Percentiles rank a stretch among this genome's conserved stretches.
These are phyloP conservation scores for Platycercus adscitus DNA, from an alignment of 2,113 vertebrate genomes.

Conservation along the genomic window DNA sequence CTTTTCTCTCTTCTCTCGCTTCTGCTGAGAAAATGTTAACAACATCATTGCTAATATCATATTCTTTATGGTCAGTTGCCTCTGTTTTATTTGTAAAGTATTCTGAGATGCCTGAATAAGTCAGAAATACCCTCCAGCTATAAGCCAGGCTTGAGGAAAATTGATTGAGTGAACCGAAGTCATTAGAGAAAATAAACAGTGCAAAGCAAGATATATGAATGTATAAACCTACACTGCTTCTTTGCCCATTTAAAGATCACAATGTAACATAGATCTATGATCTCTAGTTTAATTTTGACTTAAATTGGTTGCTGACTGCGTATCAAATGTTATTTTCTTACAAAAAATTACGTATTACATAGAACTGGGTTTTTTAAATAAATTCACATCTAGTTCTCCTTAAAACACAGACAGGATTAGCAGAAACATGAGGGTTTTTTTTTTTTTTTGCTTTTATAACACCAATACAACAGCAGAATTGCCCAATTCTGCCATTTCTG, in stretches of 20 bases:
- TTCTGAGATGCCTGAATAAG: not conserved
- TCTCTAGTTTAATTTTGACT: not conserved
- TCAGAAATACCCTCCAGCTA: constrained; percentile 16
- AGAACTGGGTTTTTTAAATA: not conserved
- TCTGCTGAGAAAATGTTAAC: not conserved
- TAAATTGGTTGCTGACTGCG: not conserved
- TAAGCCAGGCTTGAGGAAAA: not conserved
- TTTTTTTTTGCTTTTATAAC: not conserved
- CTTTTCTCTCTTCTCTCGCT: not conserved
- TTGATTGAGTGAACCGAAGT: constrained; percentile 23
- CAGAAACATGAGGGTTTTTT: not conserved
- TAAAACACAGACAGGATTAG: not conserved
- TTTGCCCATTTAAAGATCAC: not conserved
- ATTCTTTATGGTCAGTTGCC: not conserved
- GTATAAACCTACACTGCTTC: not conserved
- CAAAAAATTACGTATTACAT: not conserved
- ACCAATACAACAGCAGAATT: not conserved
- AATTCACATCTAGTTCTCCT: not conserved
- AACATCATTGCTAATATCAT: not conserved
- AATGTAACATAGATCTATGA: not conserved
- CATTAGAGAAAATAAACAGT: constrained; percentile 35
- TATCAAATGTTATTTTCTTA: not conserved
- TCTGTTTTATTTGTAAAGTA: constrained; percentile 34
- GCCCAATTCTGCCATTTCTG: not conserved
- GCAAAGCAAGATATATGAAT: constrained; percentile 26